A percentile compares a stretch with the other conserved stretches of the same genome.
phyloP scores from a whole-genome alignment of 2,888 invertebrate genomes.

The Oscheius sp. region DNA sequence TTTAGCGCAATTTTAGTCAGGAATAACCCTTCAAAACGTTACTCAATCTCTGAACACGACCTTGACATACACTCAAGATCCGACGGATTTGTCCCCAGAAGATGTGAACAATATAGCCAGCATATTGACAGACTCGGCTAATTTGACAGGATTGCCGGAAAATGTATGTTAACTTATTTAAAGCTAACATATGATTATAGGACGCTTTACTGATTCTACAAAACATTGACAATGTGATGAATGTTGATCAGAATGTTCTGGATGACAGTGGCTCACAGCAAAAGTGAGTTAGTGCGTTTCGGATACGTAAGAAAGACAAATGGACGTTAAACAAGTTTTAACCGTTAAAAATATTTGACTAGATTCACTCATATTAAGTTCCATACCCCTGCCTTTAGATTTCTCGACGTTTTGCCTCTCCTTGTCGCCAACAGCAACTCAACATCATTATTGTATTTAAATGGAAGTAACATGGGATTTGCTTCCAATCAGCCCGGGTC shows the following conservation, averaged over 20 bases:
- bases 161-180: not conserved
- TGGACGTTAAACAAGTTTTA: no score
- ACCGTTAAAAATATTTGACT: not conserved
- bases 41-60: slow-evolving; percentile 14
- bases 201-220: slow-evolving; percentile 14
- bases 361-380: no score
- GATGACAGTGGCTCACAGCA: slow-evolving; percentile 24
- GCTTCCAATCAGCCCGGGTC: not conserved
- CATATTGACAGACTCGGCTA: slow-evolving; percentile 23
- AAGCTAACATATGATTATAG: not conserved
- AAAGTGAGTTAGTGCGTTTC: not conserved
- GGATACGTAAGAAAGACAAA: no score
- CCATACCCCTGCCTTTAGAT: not conserved
- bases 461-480: slow-evolving; percentile 25
- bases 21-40: slow-evolving; percentile 19
- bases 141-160: slow-evolving; percentile 13
- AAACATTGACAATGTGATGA: slow-evolving; percentile 33
- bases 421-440: slow-evolving; percentile 21
- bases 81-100: not conserved
- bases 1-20: slow-evolving; percentile 13
- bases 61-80: slow-evolving; percentile 12
- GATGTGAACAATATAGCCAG: slow-evolving; percentile 22
- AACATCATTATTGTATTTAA: not conserved
- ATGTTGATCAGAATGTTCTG: not conserved
- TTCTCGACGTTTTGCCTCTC: slow-evolving; percentile 11